Evolutionary conservation across 2,888 invertebrate species (phyloP).

Genomic region (Tinea trinotella): DNA sequence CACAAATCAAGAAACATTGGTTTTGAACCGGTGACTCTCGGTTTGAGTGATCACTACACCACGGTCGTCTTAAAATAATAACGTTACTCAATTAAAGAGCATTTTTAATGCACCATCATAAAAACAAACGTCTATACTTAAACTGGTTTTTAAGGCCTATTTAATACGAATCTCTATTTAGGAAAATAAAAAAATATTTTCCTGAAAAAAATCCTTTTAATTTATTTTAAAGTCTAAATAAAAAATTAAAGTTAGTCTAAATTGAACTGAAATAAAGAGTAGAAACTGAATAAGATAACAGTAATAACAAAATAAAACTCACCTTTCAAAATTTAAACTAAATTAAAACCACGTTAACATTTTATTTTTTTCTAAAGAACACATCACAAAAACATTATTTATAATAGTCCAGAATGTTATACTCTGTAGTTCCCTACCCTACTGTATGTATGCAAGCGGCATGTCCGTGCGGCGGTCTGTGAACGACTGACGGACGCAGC

Average conservation of each 20-base stretch:
- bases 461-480: neutral
- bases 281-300: neutral
- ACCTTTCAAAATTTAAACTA: neutral
- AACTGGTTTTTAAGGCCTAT: conserved; percentile 3
- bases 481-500: conserved; percentile 6
- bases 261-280: neutral
- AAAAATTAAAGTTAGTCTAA: neutral
- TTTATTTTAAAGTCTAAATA: neutral
- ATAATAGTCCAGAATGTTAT: no score
- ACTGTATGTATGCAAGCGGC: neutral
- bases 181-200: conserved; percentile 20
- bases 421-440: no score
- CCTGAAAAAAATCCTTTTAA: neutral
- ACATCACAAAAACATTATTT: neutral
- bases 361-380: neutral
- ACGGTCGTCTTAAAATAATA: no score
- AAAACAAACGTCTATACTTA: conserved; percentile 27
- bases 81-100: conserved; percentile 23
- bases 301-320: neutral
- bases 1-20: no score
- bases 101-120: conserved; percentile 26
- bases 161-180: conserved; percentile 21
- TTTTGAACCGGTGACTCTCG: no score
- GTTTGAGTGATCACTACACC: no score
- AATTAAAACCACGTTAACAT: neutral